Percentiles rank a stretch among this genome's conserved stretches.
Evolutionary conservation across 2,113 vertebrate genomes (phyloP).

Genomic region (Pandion haliaetus): DNA sequence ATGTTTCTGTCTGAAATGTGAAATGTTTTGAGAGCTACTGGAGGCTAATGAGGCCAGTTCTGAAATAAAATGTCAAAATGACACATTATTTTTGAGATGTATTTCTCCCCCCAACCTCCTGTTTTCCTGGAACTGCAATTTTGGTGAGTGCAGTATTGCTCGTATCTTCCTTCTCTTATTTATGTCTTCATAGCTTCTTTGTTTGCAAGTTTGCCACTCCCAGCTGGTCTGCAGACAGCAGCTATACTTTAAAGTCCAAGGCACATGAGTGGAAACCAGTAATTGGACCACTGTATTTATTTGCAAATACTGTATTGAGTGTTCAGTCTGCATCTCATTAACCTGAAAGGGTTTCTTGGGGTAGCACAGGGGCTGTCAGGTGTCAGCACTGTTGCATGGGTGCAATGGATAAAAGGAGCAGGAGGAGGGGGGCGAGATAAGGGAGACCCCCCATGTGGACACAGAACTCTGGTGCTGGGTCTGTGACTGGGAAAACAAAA

Average conservation of each 20-base stretch:
- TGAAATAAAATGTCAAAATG: conserved; percentile 13
- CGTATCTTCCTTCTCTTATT: not conserved
- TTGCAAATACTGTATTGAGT: not conserved
- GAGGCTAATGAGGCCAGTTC: not conserved
- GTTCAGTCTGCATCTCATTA: not conserved
- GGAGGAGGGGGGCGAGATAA: not conserved
- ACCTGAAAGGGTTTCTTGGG: not conserved
- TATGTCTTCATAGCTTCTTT: not conserved
- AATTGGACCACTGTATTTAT: not conserved
- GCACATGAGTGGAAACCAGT: not conserved
- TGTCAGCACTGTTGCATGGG: not conserved
- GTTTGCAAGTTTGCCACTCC: not conserved
- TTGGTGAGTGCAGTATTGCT: not conserved
- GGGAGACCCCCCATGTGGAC: no score
- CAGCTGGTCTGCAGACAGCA: not conserved
- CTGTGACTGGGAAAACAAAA: not conserved
- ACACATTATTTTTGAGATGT: not conserved
- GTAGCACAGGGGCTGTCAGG: not conserved
- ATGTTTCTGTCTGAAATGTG: not conserved
- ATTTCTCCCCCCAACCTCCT: no score
- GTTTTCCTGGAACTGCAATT: conserved; percentile 6
- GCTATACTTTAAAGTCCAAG: not conserved
- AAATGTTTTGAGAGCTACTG: not conserved
- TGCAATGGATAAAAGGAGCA: not conserved
- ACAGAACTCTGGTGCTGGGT: not conserved